phyloP scores from a whole-genome alignment of 2,797 vertebrate genomes.

The Psittacula echo region DNA sequence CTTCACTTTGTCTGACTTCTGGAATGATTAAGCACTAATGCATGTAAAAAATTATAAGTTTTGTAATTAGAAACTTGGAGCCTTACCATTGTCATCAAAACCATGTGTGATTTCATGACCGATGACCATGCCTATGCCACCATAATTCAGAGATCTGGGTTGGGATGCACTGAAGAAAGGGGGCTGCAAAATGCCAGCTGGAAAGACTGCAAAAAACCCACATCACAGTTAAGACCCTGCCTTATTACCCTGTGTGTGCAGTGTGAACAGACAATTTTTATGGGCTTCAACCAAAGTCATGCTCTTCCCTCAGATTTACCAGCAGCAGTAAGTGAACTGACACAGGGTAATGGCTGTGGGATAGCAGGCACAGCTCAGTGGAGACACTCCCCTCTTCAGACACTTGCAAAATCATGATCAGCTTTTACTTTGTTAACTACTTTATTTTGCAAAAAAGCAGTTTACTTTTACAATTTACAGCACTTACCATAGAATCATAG shows the following conservation, averaged over 20 bases:
- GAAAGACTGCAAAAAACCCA: constrained; percentile 85
- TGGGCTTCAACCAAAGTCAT: not conserved
- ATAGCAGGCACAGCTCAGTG: not conserved
- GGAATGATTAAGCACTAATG: not conserved
- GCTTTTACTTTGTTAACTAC: not conserved
- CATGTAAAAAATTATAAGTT: fast-evolving
- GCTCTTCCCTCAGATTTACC: not conserved
- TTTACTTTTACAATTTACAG: not conserved
- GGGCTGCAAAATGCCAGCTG: constrained; percentile 94
- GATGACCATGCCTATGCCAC: constrained; percentile 97
- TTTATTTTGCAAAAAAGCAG: not conserved
- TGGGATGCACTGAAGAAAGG: constrained; percentile 95
- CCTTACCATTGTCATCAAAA: constrained; percentile 94
- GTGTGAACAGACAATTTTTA: not conserved
- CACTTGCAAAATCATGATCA: not conserved
- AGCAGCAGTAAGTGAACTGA: not conserved
- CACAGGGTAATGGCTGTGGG: not conserved
- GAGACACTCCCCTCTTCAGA: not conserved
- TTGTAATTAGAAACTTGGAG: not conserved
- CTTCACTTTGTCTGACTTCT: not conserved
- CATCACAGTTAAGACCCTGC: not conserved
- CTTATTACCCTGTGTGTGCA: fast-evolving
- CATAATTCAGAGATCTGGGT: constrained; percentile 90
- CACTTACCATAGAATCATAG: not conserved
- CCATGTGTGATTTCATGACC: constrained; percentile 98